A percentile compares a stretch with the other conserved stretches of the same genome.
Conservation (phyloP, 2,113 vertebrate species). For the Rhinichthys klamathensis region DNA sequence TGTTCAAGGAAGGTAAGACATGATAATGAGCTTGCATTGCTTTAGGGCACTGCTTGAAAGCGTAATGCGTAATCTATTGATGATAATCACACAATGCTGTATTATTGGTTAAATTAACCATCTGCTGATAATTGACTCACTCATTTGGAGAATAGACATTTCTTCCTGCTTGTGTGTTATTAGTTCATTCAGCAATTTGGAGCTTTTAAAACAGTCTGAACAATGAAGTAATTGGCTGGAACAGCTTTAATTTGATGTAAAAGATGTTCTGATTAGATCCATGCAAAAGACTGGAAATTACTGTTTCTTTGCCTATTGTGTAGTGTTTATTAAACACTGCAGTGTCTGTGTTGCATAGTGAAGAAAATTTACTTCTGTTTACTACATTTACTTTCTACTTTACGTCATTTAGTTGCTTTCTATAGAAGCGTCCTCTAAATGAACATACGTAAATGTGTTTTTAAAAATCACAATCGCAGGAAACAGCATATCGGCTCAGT, state of each 20-base stretch:
- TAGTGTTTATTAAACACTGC: neutral
- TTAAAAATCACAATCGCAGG: neutral
- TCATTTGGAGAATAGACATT: conserved; percentile 17
- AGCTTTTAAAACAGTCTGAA: conserved; percentile 6
- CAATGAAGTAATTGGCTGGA: neutral
- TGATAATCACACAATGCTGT: neutral
- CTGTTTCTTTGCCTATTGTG: neutral
- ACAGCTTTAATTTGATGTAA: conserved; percentile 4
- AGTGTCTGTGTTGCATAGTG: neutral
- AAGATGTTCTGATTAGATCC: conserved; percentile 16
- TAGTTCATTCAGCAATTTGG: neutral
- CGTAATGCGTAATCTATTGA: neutral
- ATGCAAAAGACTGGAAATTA: neutral
- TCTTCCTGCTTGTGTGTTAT: conserved; percentile 1
- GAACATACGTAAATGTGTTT: neutral
- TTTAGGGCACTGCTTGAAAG: conserved; percentile 17
- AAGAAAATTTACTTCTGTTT: neutral
- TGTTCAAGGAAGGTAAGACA: neutral
- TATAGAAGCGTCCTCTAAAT: neutral
- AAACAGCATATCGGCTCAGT: neutral
- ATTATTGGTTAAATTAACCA: conserved; percentile 38
- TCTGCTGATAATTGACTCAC: conserved; percentile 14
- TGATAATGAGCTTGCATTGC: neutral
- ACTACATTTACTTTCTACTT: neutral
- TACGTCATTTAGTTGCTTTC: neutral